A percentile compares a stretch with the other conserved stretches of the same genome.
Conservation (phyloP, 1,140 invertebrate species). For the Magallana gigas region DNA sequence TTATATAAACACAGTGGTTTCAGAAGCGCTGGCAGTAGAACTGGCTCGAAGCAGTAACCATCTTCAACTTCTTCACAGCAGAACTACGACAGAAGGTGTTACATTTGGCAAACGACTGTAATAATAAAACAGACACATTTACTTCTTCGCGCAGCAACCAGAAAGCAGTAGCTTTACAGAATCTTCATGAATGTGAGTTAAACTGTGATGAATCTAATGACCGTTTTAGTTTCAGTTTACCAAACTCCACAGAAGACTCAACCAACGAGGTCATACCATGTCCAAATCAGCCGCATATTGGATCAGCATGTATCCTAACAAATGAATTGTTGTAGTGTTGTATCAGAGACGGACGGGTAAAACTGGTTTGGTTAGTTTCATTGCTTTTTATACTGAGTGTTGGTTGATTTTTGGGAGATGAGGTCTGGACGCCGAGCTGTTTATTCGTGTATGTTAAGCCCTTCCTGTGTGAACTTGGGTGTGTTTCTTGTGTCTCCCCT, state of each 20-base stretch:
- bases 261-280: not conserved
- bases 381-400: too few species aligned
- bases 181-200: too few species aligned
- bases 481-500: too few species aligned
- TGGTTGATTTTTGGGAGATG: too few species aligned
- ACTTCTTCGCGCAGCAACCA: too few species aligned
- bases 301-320: not conserved
- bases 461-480: too few species aligned
- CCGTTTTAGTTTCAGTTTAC: too few species aligned
- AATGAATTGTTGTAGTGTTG: constrained; percentile 12
- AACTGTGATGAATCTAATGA: too few species aligned
- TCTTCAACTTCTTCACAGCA: not conserved
- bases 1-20: not conserved
- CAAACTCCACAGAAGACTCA: not conserved
- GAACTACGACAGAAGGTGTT: constrained; percentile 15
- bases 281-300: not conserved
- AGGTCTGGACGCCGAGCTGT: too few species aligned
- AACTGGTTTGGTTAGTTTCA: too few species aligned
- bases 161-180: too few species aligned
- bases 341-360: not conserved
- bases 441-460: too few species aligned
- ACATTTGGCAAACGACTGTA: constrained; percentile 34
- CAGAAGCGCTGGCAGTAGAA: not conserved
- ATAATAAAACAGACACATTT: not conserved
- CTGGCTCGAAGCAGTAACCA: not conserved